Percentiles rank a stretch among this genome's conserved stretches.
These are phyloP conservation scores for Drosophila subobscura DNA, from an alignment of 1,140 invertebrate species.

Conservation along the genomic window DNA sequence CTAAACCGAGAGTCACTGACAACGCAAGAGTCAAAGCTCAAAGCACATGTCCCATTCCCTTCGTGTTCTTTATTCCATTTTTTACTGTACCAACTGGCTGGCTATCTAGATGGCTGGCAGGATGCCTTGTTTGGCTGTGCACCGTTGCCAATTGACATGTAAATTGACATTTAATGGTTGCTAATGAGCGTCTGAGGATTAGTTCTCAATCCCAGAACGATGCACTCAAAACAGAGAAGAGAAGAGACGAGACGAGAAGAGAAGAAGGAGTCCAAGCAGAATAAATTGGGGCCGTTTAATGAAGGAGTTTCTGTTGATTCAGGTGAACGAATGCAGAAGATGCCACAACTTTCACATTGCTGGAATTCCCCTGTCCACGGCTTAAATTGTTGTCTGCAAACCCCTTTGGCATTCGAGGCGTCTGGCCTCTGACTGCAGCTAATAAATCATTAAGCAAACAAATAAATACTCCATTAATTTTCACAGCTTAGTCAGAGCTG, in stretches of 20 bases:
- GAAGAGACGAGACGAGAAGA: neutral
- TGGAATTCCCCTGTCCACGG: slow-evolving; percentile 8
- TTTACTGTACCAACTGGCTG: slow-evolving; percentile 23
- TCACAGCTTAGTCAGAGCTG: slow-evolving; percentile 63
- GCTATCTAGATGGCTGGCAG: slow-evolving; percentile 17
- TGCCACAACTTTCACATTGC: too few species aligned
- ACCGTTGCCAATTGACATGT: slow-evolving; percentile 79
- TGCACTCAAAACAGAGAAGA: slow-evolving; percentile 9
- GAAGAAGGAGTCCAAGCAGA: too few species aligned
- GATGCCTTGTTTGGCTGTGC: slow-evolving; percentile 41
- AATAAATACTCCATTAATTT: slow-evolving; percentile 80
- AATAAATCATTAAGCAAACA: slow-evolving; percentile 77
- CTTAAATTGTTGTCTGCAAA: slow-evolving; percentile 10
- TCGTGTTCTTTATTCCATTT: slow-evolving; percentile 6
- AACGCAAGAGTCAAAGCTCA: slow-evolving; percentile 63
- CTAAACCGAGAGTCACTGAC: slow-evolving; percentile 70
- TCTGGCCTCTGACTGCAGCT: slow-evolving; percentile 30
- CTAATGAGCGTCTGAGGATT: slow-evolving; percentile 81
- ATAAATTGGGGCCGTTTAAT: too few species aligned
- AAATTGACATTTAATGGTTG: slow-evolving; percentile 82
- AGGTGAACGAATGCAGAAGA: slow-evolving; percentile 20
- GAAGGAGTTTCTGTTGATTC: slow-evolving; percentile 1
- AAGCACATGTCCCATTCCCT: slow-evolving; percentile 54
- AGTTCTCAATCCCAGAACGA: slow-evolving; percentile 36
- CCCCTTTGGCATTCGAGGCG: slow-evolving; percentile 18